A percentile compares a stretch with the other conserved stretches of the same genome.
Conservation (phyloP, 2,797 vertebrate species). For the Peromyscus nudipes region DNA sequence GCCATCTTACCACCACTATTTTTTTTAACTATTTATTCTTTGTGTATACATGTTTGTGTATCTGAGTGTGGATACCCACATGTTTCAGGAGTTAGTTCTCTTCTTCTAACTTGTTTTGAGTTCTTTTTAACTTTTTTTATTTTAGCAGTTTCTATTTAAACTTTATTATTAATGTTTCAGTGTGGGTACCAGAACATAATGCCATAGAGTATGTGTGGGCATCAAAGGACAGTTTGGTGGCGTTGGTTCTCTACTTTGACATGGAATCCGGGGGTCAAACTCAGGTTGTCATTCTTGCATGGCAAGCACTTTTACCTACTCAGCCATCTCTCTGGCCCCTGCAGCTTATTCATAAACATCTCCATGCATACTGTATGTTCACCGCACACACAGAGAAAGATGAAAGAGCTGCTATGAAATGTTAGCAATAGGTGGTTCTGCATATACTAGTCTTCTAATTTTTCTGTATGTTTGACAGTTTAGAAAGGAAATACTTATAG, state of each 20-base stretch:
- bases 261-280: background rate
- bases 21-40: background rate
- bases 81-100: background rate
- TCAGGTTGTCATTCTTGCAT: background rate
- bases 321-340: background rate
- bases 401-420: background rate
- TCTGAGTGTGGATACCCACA: background rate
- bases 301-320: background rate
- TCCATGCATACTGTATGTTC: background rate
- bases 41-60: background rate
- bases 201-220: background rate
- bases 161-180: background rate
- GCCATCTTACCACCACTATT: background rate
- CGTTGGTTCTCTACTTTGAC: background rate
- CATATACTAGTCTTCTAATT: background rate
- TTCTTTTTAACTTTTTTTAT: background rate
- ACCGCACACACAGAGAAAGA: background rate
- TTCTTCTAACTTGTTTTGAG: background rate
- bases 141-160: background rate
- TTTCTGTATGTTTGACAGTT: constrained; percentile 6
- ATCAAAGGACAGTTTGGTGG: background rate
- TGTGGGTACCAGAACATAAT: background rate
- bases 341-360: background rate
- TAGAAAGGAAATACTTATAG: constrained; percentile 36
- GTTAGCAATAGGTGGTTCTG: background rate